Base-by-base conservation (phyloP, 2,888 invertebrate species). In the Osedax frankpressi region DNA sequence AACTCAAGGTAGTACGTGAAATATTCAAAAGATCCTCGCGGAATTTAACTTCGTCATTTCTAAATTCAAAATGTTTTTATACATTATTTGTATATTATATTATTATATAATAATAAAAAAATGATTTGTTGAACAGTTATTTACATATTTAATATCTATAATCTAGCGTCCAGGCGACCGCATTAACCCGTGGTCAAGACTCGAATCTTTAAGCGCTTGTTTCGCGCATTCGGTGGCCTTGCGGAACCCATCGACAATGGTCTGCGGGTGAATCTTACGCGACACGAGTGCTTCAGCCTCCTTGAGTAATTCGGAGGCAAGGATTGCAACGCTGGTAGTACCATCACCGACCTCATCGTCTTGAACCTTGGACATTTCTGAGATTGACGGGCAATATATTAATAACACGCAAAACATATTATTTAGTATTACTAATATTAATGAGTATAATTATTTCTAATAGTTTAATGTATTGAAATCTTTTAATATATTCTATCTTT, bases 281-380 rank as follows among this genome's bases (percentile, higher is more conserved):
- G 91, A 90, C 74, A 98, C 88, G 71, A 99, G 86, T 81, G 91
- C 91, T 84, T 99, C 98, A 24, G 97, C 97, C 86, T 96, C 95
- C 80, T 91, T 90, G 26, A 99, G 87, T 71, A 98, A 86, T 86
- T 98, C 97, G 72, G 95, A 90, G 78, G 97, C 97, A 86, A 85
- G 77, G 90, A 95, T 97, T 73, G 96, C 94, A 0, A 99, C 98
- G 0, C 97, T 97, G 62, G 98, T 99, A n/a, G 98, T 99, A 19
- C 98, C 98, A 88, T 99, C 98, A 67, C 98, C 98, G 75, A 98
- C 97, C 88, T 98, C 98, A 83, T 94, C 94, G 86, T 98, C 98
- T 84, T 98, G 98, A 1, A 94, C 94, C 85, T 92, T 92, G 19
- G 97, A 92, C 89, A 98, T 96, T 79, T 98, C 94, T 87, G 77